Percentiles rank a stretch among this genome's conserved stretches.
Conservation (phyloP, 2,888 invertebrate species). For the Idaea straminata region DNA sequence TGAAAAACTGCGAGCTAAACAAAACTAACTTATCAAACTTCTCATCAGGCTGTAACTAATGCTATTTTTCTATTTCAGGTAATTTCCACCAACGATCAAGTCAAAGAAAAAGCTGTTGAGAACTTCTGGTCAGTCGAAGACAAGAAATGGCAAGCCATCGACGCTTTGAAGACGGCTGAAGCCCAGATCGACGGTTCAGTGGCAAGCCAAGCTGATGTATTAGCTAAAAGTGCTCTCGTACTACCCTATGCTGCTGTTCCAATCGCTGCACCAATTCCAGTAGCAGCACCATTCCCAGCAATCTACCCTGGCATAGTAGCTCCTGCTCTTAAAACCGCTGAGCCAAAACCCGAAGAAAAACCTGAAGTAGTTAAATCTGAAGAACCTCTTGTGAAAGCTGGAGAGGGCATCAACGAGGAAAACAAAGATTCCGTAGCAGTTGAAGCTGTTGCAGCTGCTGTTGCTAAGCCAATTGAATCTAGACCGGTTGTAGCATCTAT, state of each 20-base stretch:
- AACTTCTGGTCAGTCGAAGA: slow-evolving; percentile 61
- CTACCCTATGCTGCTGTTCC: slow-evolving; percentile 25
- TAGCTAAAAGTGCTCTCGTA: slow-evolving; percentile 43
- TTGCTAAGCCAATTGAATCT: slow-evolving; percentile 4
- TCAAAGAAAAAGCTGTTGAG: slow-evolving; percentile 47
- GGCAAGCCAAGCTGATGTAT: slow-evolving; percentile 43
- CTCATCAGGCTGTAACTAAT: neutral
- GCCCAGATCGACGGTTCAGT: slow-evolving; percentile 57
- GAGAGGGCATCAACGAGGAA: slow-evolving; percentile 12
- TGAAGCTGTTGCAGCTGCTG: slow-evolving; percentile 30
- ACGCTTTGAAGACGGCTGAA: slow-evolving; percentile 57
- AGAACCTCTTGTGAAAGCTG: slow-evolving; percentile 23
- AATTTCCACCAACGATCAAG: slow-evolving; percentile 44
- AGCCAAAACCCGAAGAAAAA: slow-evolving; percentile 35
- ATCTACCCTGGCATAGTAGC: slow-evolving; percentile 14
- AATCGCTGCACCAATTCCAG: slow-evolving; percentile 15
- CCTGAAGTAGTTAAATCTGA: slow-evolving; percentile 34
- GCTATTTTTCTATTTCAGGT: neutral
- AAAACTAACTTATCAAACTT: too few species aligned
- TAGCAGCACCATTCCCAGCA: slow-evolving; percentile 14
- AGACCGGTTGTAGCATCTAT: neutral
- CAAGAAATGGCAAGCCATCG: slow-evolving; percentile 65
- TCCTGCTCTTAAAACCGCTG: slow-evolving; percentile 20
- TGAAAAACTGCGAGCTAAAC: too few species aligned
- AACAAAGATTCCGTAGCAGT: slow-evolving; percentile 24